phyloP scores from a whole-genome alignment of 2,888 invertebrate species.

The Agonopterix heracliana region DNA sequence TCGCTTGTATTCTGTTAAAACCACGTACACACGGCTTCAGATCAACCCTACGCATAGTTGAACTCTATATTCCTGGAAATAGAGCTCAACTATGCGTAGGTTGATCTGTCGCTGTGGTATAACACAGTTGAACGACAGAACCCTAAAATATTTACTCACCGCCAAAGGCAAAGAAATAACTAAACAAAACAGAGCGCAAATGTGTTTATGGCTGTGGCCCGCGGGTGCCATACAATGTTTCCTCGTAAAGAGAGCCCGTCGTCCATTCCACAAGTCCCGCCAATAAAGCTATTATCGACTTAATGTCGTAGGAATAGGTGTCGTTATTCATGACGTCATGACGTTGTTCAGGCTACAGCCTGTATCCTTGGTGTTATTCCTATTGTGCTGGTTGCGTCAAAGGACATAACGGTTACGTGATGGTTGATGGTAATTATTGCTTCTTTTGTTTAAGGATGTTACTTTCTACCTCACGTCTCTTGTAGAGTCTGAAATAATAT shows the following conservation, averaged over 20 bases:
- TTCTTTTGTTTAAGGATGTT: background rate
- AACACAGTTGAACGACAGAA: constrained; percentile 10
- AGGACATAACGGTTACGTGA: constrained; percentile 33
- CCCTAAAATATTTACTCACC: constrained; percentile 49
- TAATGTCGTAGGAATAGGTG: background rate
- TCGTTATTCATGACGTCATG: background rate
- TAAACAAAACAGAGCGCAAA: constrained; percentile 49
- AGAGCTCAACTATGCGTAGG: no score
- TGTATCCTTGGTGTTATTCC: background rate
- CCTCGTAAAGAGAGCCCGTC: background rate
- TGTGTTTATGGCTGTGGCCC: constrained; percentile 44
- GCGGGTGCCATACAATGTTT: background rate
- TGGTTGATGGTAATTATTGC: constrained; percentile 14
- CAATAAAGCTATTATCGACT: no score
- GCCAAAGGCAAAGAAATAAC: constrained; percentile 46
- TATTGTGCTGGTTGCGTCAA: constrained; percentile 17
- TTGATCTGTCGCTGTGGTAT: no score
- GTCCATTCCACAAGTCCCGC: no score
- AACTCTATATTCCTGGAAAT: no score
- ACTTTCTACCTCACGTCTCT: no score
- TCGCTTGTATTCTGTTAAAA: no score
- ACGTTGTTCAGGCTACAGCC: background rate
- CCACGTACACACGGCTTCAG: no score
- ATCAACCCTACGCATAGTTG: no score
- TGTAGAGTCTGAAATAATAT: no score